Conservation (phyloP, 2,113 vertebrate species). For the Grus americana region DNA sequence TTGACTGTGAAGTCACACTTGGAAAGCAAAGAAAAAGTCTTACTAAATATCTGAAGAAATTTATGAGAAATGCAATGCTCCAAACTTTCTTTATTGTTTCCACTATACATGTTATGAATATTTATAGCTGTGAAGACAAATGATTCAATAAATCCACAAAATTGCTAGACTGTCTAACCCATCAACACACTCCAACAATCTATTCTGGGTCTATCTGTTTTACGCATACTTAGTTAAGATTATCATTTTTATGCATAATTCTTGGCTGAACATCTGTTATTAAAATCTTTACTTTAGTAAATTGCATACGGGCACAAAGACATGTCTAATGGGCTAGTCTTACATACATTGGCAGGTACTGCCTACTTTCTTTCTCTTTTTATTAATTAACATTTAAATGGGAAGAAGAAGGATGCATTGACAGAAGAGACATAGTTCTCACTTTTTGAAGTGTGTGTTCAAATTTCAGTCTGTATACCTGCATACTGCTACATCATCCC, state of each 20-base stretch:
- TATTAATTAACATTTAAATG: neutral
- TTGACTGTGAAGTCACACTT: neutral
- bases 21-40: neutral
- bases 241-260: neutral
- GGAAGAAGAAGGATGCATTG: neutral
- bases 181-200: neutral
- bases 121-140: constrained; percentile 40
- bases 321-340: neutral
- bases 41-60: neutral
- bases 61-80: neutral
- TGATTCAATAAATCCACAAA: constrained; percentile 32
- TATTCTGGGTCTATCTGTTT: constrained; percentile 26
- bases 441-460: neutral
- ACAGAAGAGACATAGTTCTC: neutral
- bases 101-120: constrained; percentile 27
- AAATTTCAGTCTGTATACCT: neutral
- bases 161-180: constrained; percentile 42
- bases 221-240: neutral
- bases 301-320: constrained; percentile 4
- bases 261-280: constrained; percentile 20
- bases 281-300: constrained; percentile 28
- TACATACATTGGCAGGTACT: neutral
- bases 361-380: neutral
- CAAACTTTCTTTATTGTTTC: constrained; percentile 22
- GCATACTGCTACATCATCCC: neutral